phyloP scores from a whole-genome alignment of 1,140 invertebrate species.

The Drosophila nasuta region DNA sequence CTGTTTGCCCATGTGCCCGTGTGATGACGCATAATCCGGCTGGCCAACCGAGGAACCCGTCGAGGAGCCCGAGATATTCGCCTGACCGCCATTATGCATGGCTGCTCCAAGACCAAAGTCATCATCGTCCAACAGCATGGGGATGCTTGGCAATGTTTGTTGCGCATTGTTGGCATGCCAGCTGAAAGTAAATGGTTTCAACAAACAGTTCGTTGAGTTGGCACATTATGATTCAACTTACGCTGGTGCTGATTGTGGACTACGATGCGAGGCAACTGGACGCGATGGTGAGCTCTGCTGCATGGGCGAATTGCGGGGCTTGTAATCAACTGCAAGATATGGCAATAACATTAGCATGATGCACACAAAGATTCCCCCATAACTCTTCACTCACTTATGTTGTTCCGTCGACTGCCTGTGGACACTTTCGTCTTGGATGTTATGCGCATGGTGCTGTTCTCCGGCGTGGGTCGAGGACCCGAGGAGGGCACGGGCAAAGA shows the following conservation, averaged over 20 bases:
- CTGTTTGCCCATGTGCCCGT: conserved; percentile 56
- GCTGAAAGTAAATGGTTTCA: conserved; percentile 76
- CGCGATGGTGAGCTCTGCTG: conserved; percentile 81
- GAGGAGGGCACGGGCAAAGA: conserved; percentile 11
- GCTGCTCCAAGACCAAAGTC: conserved; percentile 79
- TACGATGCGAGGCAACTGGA: conserved; percentile 70
- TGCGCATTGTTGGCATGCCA: conserved; percentile 87
- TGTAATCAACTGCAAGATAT: conserved; percentile 73
- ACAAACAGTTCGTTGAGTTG: not conserved
- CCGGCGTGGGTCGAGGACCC: conserved; percentile 61
- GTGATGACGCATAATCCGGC: conserved; percentile 49
- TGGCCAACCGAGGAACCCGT: conserved; percentile 64
- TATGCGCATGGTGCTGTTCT: conserved; percentile 82
- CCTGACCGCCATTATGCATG: conserved; percentile 64
- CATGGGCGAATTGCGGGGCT: conserved; percentile 83
- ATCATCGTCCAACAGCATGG: conserved; percentile 91
- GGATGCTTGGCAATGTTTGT: conserved; percentile 90
- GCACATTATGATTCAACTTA: conserved; percentile 60
- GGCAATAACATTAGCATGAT: not conserved
- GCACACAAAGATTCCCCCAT: not conserved
- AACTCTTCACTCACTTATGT: conserved; percentile 71
- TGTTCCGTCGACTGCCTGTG: conserved; percentile 80
- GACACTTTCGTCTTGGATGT: conserved; percentile 84
- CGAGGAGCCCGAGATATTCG: conserved; percentile 72
- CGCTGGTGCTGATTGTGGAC: conserved; percentile 83